A percentile compares a stretch with the other conserved stretches of the same genome.
Evolutionary conservation across 1,140 invertebrate species (phyloP).

Genomic region (Homalodisca vitripennis): DNA sequence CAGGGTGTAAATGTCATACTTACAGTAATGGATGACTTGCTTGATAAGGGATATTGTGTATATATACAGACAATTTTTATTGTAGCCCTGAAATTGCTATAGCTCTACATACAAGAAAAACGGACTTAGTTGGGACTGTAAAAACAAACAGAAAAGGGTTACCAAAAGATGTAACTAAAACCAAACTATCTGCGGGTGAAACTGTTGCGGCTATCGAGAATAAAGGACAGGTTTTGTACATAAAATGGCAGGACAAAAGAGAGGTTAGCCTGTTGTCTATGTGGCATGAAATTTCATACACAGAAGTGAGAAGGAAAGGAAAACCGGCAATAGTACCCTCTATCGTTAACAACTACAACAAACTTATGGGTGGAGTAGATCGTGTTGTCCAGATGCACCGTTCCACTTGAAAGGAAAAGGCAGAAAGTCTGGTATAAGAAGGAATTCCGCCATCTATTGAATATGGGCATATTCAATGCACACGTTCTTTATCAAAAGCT

Average conservation of each 20-base stretch:
- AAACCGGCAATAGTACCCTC: neutral
- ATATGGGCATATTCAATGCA: conserved; percentile 31
- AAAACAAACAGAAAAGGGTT: neutral
- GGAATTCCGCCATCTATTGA: conserved; percentile 24
- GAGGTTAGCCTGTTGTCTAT: neutral
- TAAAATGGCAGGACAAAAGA: conserved; percentile 13
- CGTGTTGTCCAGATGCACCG: neutral
- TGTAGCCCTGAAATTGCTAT: conserved; percentile 5
- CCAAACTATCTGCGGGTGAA: neutral
- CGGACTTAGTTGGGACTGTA: neutral
- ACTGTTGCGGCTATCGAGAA: neutral
- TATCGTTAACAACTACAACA: conserved; percentile 5
- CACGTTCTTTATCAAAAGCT: conserved; percentile 11
- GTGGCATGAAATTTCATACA: too few species aligned
- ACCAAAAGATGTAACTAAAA: neutral
- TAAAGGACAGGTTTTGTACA: neutral
- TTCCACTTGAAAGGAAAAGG: conserved; percentile 18
- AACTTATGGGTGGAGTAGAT: conserved; percentile 5
- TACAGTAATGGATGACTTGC: neutral
- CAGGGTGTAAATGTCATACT: neutral
- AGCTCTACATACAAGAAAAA: neutral
- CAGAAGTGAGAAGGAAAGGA: neutral
- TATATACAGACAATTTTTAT: conserved; percentile 19
- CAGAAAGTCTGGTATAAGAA: conserved; percentile 29
- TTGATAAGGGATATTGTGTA: neutral